These are phyloP conservation scores for Percopsis transmontana DNA, from an alignment of 2,113 vertebrate genomes.

Conservation along the genomic window DNA sequence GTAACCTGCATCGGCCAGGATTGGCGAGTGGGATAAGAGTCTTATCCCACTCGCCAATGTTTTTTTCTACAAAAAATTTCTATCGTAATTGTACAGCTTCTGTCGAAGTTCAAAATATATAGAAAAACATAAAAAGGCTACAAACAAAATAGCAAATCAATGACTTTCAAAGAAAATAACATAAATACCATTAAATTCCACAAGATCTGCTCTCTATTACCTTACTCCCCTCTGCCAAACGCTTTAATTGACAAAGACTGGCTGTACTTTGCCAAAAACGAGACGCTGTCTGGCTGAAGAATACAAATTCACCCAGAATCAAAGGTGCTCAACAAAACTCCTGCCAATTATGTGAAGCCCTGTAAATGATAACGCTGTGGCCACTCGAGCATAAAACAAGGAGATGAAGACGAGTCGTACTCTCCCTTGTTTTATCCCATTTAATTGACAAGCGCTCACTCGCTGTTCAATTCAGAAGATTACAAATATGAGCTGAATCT, in stretches of 20 bases:
- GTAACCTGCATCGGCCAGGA: too few species aligned
- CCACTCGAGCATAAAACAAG: constrained; percentile 95
- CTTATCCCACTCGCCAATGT: too few species aligned
- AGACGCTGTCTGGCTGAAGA: constrained; percentile 70
- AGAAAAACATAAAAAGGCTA: constrained; percentile 16
- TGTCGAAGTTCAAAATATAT: constrained; percentile 48
- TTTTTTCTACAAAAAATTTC: too few species aligned
- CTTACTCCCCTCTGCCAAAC: constrained; percentile 48
- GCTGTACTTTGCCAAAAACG: constrained; percentile 70
- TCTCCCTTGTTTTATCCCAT: constrained; percentile 95
- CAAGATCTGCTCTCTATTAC: constrained; percentile 72
- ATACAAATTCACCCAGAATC: constrained; percentile 86
- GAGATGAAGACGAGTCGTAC: constrained; percentile 96
- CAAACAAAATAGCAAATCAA: constrained; percentile 70
- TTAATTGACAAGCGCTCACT: constrained; percentile 97
- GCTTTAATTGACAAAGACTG: constrained; percentile 75
- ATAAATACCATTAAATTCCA: constrained; percentile 72
- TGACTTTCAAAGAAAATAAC: constrained; percentile 70
- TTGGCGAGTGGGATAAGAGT: background rate
- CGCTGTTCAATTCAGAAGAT: constrained; percentile 94
- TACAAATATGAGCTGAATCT: constrained; percentile 93
- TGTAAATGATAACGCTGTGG: constrained; percentile 91
- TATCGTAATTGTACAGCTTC: background rate
- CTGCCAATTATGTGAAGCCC: constrained; percentile 92
- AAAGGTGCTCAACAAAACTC: constrained; percentile 84